Base-by-base conservation (phyloP, 1,140 invertebrate species). In the Pseudomyrmex sp. region DNA sequence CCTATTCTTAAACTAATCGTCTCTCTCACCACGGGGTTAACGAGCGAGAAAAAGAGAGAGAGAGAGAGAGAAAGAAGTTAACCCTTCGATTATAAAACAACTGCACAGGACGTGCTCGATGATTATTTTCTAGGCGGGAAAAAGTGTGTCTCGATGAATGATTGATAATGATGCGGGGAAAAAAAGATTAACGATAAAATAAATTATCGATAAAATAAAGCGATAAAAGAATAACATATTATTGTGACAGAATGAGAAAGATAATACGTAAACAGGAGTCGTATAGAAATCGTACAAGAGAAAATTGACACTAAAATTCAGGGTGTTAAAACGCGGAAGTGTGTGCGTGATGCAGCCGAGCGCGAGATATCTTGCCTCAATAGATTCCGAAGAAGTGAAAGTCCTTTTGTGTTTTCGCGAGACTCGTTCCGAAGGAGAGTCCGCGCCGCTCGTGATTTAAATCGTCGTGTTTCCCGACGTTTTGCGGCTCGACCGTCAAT, bases 351-450 rank as follows among this genome's bases (percentile, higher is more conserved):
- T 44, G 26, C 58, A 79, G 44, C 7, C 20, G 44, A 70, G 56
- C 20, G 20, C 65, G 66, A 70, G 66, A 80, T 70, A 80, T 8
- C 15, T n/a, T 56, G 54, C 59, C 59, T 80, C 18, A 80, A 4
- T 54, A 76, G 74, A 76, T 76, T 76, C 74, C 61, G 76, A 79
- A 69, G 63, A 59, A 80, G 76, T 80, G 76, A 80, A 80, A 80
- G 76, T 80, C 56, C 76, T 80, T 80, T 80, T 80, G 76, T 80
- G 66, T 80, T 80, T 66, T 80, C 66, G 76, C 76, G 54, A 80
- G 76, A 80, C 66, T 80, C 66, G 76, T 80, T 80, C 44, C 54
- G 76, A 80, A 70, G 76, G 76, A 80, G 76, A 80, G 76, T 80
- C 76, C 26, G 76, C 48, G 48, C 54, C 54, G 46, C 68, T 80